These are phyloP conservation scores for Aramus guarauna DNA, from an alignment of 2,113 vertebrate genomes.

Conservation along the genomic window DNA sequence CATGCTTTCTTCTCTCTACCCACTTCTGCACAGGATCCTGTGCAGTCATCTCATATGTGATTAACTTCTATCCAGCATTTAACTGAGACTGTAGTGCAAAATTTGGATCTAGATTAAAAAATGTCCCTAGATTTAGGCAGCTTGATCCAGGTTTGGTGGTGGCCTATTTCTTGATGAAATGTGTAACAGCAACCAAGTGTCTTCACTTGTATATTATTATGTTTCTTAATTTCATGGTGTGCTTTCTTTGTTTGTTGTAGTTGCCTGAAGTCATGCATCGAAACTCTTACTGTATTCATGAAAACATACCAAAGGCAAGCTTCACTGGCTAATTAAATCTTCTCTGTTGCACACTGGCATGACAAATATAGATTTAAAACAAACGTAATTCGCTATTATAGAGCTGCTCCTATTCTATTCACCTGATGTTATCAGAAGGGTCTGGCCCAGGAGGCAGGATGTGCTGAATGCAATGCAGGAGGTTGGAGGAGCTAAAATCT, in stretches of 20 bases:
- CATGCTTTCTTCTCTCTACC: not conserved
- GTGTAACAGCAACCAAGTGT: slow-evolving; percentile 29
- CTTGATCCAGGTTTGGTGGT: slow-evolving; percentile 41
- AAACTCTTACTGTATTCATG: slow-evolving; percentile 28
- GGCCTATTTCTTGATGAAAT: slow-evolving; percentile 23
- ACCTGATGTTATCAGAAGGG: slow-evolving; percentile 18
- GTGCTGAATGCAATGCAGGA: not conserved
- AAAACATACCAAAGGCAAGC: slow-evolving; percentile 38
- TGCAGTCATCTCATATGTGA: not conserved
- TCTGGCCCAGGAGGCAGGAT: not conserved
- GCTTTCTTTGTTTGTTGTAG: slow-evolving; percentile 58
- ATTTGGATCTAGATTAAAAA: not conserved
- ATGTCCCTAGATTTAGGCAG: not conserved
- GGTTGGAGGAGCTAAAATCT: not conserved
- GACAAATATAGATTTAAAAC: slow-evolving; percentile 48
- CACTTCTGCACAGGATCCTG: not conserved
- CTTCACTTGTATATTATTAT: slow-evolving; percentile 41
- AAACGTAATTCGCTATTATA: not conserved
- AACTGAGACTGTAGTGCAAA: not conserved
- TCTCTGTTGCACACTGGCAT: slow-evolving; percentile 13
- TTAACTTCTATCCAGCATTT: not conserved
- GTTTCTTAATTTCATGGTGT: slow-evolving; percentile 57
- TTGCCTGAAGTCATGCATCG: slow-evolving; percentile 57
- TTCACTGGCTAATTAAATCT: slow-evolving; percentile 56
- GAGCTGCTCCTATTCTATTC: not conserved